Evolutionary conservation across 2,888 invertebrate genomes (phyloP).

Genomic region (Melanargia galathea): DNA sequence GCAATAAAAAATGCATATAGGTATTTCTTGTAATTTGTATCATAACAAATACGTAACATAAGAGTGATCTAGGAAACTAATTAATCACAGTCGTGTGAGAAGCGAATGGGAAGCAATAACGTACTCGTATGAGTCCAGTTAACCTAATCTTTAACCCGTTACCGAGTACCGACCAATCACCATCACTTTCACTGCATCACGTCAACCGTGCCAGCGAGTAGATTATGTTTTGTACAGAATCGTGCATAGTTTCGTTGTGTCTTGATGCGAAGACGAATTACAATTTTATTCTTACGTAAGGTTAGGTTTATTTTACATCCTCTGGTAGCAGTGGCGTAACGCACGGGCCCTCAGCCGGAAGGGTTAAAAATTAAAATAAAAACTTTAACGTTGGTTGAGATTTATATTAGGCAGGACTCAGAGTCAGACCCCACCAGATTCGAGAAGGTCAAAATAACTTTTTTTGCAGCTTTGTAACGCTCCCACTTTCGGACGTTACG

Average conservation of each 20-base stretch:
- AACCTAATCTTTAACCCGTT: constrained; percentile 30
- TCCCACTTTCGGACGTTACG: too few relatives aligned
- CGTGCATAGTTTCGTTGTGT: neutral
- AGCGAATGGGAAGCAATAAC: constrained; percentile 21
- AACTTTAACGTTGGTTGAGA: too few relatives aligned
- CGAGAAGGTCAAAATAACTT: too few relatives aligned
- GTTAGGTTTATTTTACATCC: neutral
- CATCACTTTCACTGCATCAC: constrained; percentile 45
- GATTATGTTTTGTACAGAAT: constrained; percentile 20
- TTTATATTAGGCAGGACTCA: too few relatives aligned
- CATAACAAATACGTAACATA: neutral
- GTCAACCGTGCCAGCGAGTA: constrained; percentile 35
- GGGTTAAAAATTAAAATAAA: too few relatives aligned
- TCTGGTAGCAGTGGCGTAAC: neutral
- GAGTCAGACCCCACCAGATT: too few relatives aligned
- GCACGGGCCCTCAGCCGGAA: too few relatives aligned
- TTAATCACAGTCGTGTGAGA: constrained; percentile 16
- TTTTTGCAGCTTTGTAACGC: too few relatives aligned
- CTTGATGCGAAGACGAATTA: neutral
- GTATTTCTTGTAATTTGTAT: neutral
- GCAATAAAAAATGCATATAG: constrained; percentile 6
- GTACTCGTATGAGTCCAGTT: constrained; percentile 25
- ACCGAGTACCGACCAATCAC: too few relatives aligned
- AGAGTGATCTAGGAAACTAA: constrained; percentile 11
- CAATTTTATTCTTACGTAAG: constrained; percentile 3